Evolutionary conservation across 2,888 invertebrate species (phyloP).

Genomic region (Limnephilus marmoratus): DNA sequence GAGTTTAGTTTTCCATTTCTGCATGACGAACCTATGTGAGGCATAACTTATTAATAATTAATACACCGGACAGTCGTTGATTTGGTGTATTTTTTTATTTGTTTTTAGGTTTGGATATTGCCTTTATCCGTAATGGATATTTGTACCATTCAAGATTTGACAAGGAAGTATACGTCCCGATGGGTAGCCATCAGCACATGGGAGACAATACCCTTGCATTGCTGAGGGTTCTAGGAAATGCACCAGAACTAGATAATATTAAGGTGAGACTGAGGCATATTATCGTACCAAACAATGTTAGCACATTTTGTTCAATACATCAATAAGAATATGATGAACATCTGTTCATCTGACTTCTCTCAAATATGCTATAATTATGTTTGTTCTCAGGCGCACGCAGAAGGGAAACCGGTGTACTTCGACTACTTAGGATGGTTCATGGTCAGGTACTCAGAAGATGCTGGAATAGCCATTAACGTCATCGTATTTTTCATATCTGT

Average conservation of each 20-base stretch:
- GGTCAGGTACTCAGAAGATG: slow-evolving; percentile 79
- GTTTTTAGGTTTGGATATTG: slow-evolving; percentile 89
- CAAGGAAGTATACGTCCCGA: slow-evolving; percentile 85
- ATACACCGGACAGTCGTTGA: too few species aligned
- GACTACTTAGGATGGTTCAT: slow-evolving; percentile 84
- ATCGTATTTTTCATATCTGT: slow-evolving; percentile 71
- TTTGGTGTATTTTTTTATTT: not conserved
- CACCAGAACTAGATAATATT: slow-evolving; percentile 56
- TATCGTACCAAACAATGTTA: not conserved
- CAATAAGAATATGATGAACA: too few species aligned
- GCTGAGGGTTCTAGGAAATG: slow-evolving; percentile 53
- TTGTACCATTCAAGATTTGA: slow-evolving; percentile 95
- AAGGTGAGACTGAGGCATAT: slow-evolving; percentile 24
- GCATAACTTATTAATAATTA: too few species aligned
- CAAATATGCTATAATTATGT: not conserved
- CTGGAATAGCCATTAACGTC: slow-evolving; percentile 73
- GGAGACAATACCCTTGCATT: slow-evolving; percentile 93
- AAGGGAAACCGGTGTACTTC: slow-evolving; percentile 69
- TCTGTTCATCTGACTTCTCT: not conserved
- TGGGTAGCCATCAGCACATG: slow-evolving; percentile 90
- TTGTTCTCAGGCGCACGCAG: not conserved
- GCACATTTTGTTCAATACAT: too few species aligned
- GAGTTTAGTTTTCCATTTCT: too few species aligned
- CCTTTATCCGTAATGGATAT: slow-evolving; percentile 94
- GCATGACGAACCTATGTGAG: too few species aligned